These are phyloP conservation scores for Bicyclus anynana DNA, from an alignment of 1,140 invertebrate genomes.

Conservation along the genomic window DNA sequence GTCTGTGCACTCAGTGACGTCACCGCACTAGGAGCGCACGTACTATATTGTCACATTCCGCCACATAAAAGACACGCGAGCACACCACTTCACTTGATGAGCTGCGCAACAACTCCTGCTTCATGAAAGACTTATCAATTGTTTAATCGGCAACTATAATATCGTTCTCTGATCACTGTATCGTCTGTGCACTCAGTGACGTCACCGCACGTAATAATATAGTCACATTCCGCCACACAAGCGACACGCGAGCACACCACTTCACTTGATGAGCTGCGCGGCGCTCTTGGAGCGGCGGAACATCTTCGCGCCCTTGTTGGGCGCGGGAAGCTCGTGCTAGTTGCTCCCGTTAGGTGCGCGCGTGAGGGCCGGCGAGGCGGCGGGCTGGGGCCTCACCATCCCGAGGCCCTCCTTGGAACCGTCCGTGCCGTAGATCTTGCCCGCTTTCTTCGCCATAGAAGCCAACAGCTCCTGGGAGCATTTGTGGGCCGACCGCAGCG, in stretches of 20 bases:
- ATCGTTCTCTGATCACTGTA: neutral
- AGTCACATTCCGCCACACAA: neutral
- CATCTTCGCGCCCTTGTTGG: conserved; percentile 73
- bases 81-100: conserved; percentile 3
- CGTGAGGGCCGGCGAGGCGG: conserved; percentile 42
- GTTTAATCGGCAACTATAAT: too few relatives aligned
- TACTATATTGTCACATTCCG: too few relatives aligned
- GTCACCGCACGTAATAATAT: neutral
- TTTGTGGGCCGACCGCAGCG: conserved; percentile 93
- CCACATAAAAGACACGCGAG: neutral
- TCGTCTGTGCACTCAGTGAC: too few relatives aligned
- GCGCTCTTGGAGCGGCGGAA: conserved; percentile 76
- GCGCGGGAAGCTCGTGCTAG: conserved; percentile 76
- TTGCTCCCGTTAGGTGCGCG: conserved; percentile 65
- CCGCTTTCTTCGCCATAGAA: conserved; percentile 97
- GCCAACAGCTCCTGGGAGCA: conserved; percentile 93
- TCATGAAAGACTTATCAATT: too few relatives aligned
- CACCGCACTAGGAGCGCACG: too few relatives aligned
- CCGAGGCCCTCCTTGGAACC: conserved; percentile 48
- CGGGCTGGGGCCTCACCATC: conserved; percentile 35
- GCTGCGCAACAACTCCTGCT: too few relatives aligned
- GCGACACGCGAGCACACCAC: neutral
- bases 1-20: too few relatives aligned
- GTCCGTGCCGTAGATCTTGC: conserved; percentile 95
- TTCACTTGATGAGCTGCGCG: conserved; percentile 75